A percentile compares a stretch with the other conserved stretches of the same genome.
Conservation (phyloP, 2,113 vertebrate species). For the Salvelinus namaycush region DNA sequence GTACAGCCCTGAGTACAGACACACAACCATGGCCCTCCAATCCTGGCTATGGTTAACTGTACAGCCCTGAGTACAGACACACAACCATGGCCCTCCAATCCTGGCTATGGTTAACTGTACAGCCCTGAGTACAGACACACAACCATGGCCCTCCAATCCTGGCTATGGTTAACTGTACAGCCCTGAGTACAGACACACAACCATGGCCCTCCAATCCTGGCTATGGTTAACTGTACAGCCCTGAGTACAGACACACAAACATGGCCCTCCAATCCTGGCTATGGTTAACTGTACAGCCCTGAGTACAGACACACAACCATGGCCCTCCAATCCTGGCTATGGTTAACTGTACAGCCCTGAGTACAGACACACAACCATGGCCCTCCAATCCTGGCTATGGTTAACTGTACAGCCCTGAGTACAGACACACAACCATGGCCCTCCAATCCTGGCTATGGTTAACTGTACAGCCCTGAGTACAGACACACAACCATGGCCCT, state of each 20-base stretch:
- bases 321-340: not conserved
- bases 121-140: slow-evolving; percentile 17
- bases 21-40: slow-evolving; percentile 26
- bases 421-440: not conserved
- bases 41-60: not conserved
- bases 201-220: not conserved
- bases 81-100: slow-evolving; percentile 20
- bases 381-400: not conserved
- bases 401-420: not conserved
- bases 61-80: slow-evolving; percentile 11
- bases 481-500: not conserved
- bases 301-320: slow-evolving; percentile 32
- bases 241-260: slow-evolving; percentile 32
- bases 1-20: slow-evolving; percentile 1
- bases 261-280: not conserved
- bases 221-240: not conserved
- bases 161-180: not conserved
- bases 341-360: not conserved
- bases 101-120: not conserved
- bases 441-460: not conserved
- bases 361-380: not conserved
- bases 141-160: slow-evolving; percentile 17
- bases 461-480: not conserved
- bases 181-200: too few relatives aligned
- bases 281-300: too few relatives aligned